Conservation (phyloP, 1,140 invertebrate species). For the Bombus pascuorum region DNA sequence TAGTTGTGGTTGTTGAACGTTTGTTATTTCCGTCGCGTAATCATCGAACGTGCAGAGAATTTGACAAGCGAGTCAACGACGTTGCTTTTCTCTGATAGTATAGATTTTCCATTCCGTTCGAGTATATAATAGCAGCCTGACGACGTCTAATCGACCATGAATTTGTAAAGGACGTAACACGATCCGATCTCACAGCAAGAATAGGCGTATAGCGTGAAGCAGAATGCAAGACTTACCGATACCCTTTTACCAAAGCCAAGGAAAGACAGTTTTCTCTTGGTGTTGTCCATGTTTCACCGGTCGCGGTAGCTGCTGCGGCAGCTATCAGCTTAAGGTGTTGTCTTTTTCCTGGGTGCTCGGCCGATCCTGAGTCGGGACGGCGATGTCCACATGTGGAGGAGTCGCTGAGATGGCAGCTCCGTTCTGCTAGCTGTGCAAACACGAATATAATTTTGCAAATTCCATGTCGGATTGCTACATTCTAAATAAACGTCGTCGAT, state of each 20-base stretch:
- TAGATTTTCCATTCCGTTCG: no score
- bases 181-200: neutral
- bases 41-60: no score
- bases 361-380: slow-evolving; percentile 81
- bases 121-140: no score
- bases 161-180: neutral
- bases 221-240: slow-evolving; percentile 65
- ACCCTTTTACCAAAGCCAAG: slow-evolving; percentile 77
- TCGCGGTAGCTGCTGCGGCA: slow-evolving; percentile 39
- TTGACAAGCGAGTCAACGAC: no score
- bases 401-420: slow-evolving; percentile 78
- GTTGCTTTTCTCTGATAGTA: no score
- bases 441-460: neutral
- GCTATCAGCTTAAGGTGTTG: slow-evolving; percentile 69
- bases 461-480: no score
- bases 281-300: slow-evolving; percentile 62
- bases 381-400: slow-evolving; percentile 83
- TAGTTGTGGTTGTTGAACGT: no score
- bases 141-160: no score
- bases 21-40: neutral
- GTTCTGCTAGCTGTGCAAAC: slow-evolving; percentile 75
- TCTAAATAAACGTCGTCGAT: no score
- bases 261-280: slow-evolving; percentile 80
- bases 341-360: slow-evolving; percentile 82
- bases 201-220: neutral